Evolutionary conservation across 2,888 invertebrate species (phyloP).

Genomic region (Eulithis testata): DNA sequence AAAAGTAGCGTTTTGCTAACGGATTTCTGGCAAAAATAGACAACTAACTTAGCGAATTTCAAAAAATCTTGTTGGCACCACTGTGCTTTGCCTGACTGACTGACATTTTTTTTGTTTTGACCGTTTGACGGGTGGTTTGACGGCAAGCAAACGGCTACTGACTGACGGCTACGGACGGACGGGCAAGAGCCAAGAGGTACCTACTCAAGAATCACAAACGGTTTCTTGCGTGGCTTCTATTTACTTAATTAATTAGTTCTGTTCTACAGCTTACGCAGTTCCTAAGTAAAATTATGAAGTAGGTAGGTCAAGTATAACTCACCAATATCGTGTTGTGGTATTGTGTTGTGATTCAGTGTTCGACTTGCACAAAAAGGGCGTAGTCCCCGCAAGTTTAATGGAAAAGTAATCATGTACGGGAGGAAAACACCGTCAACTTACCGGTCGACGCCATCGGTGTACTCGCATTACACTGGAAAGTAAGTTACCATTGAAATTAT

Average conservation of each 20-base stretch:
- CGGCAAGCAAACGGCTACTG: too few relatives aligned
- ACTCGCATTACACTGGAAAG: slow-evolving; percentile 93
- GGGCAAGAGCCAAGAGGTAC: too few relatives aligned
- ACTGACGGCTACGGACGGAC: too few relatives aligned
- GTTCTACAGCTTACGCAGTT: not conserved
- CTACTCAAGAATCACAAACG: slow-evolving; percentile 37
- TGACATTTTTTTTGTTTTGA: too few relatives aligned
- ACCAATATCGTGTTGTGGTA: not conserved
- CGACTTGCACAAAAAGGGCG: slow-evolving; percentile 44
- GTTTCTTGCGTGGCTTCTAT: slow-evolving; percentile 58
- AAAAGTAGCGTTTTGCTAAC: too few relatives aligned
- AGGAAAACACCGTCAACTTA: slow-evolving; percentile 93
- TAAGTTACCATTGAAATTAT: slow-evolving; percentile 52
- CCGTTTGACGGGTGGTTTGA: too few relatives aligned
- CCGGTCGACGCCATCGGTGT: slow-evolving; percentile 93
- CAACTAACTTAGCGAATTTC: too few relatives aligned
- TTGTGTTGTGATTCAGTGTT: slow-evolving; percentile 2
- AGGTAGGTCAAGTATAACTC: slow-evolving; percentile 9
- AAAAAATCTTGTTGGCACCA: too few relatives aligned
- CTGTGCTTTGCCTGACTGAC: too few relatives aligned
- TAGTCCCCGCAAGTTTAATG: slow-evolving; percentile 40
- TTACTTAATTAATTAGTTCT: not conserved
- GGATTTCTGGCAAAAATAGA: too few relatives aligned
- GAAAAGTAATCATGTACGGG: slow-evolving; percentile 83
- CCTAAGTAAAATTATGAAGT: slow-evolving; percentile 13